Evolutionary conservation across 2,797 vertebrate species (phyloP), one percentile per base, ranked within the genome.

Genomic region (Buphagus erythrorhynchus): DNA sequence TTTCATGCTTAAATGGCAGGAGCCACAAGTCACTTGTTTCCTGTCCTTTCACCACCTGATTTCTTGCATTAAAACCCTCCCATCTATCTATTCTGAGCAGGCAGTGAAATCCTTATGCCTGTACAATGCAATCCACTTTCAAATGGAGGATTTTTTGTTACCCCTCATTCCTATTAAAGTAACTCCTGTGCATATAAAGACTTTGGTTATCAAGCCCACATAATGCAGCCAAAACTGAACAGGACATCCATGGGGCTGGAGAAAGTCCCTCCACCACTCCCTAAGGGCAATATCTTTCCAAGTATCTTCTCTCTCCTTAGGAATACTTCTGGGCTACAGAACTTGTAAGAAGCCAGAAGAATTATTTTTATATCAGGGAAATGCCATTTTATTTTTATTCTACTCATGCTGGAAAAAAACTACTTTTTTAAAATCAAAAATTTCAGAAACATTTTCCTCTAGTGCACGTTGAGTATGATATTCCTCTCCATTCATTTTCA

Each of bases 301-400:
- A 74, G 11, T 26, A 11, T 62, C 80, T 78, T 13, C 28, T 74
- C 21, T 65, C 49, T 73, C 24, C 40, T 73, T 54, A 28, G 61
- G 65, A 81, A 40, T 69, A 67, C 71, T 85, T 82, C 48, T 87
- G 68, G 65, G 35, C 31, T 89, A 57, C 11, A 74, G 59, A 16
- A 54, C 49, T 91, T 90, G 38, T 68, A 91, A 83, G 72, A 87
- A 94, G 38, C 14, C 67, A 78, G 58, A 93, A 75, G 20, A 78
- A 72, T 78, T 90, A 66, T 73, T 92, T 95, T 95, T 88, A 25
- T 63, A 85, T 48, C 71, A 67, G 46, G 81, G 58, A 95, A 94
- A 79, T 71, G 42, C 75, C 16, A 61, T 84, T 71, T 91, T 92
- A 93, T 89, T 91, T 95, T 92, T 88, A 62, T 40, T 88, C 65